Evolutionary conservation across 2,888 invertebrate genomes (phyloP).

Genomic region (Willowsia nigromaculata): DNA sequence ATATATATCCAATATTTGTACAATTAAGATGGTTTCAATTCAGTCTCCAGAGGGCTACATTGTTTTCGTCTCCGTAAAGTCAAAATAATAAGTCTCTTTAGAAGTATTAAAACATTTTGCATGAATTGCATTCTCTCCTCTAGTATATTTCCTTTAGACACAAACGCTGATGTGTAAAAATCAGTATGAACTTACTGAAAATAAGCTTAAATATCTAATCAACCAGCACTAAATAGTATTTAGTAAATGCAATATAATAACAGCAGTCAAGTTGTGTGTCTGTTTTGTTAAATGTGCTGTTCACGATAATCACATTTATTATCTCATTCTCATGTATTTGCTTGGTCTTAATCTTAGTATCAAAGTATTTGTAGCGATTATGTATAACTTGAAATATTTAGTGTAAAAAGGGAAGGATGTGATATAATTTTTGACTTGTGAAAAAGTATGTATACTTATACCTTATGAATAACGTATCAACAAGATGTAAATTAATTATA

Average conservation of each 20-base stretch:
- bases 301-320: background rate
- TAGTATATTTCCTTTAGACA: background rate
- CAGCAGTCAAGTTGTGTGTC: background rate
- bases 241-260: background rate
- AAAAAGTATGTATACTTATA: background rate
- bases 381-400: background rate
- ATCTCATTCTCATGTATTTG: background rate
- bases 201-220: background rate
- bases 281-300: background rate
- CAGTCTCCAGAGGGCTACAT: background rate
- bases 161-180: background rate
- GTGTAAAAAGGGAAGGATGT: constrained; percentile 26
- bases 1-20: background rate
- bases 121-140: background rate
- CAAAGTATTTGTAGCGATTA: background rate
- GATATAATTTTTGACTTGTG: constrained; percentile 38
- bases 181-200: background rate
- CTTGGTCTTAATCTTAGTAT: background rate
- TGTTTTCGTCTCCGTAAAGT: background rate
- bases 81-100: background rate
- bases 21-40: background rate
- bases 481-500: background rate
- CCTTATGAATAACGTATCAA: constrained; percentile 1
- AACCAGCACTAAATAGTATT: background rate
- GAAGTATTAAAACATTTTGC: background rate